Evolutionary conservation across 2,797 vertebrate genomes (phyloP), one percentile per base, ranked within the genome.

Genomic region (Amniataba percoides): DNA sequence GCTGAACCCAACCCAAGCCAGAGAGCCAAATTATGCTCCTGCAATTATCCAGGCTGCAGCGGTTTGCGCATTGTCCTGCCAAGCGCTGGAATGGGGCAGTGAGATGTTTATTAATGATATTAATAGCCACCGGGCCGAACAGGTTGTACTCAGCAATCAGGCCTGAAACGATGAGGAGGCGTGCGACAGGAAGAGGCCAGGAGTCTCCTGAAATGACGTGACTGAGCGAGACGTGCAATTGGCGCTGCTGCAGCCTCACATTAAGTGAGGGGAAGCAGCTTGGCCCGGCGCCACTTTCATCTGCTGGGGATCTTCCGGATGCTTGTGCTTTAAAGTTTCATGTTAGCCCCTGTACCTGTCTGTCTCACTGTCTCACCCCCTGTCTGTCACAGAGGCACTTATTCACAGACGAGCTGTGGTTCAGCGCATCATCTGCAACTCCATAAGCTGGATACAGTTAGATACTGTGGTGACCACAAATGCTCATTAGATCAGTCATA

Each of bases 1-100:
- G 52, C 34, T 39, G 53, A 76, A 82, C 89, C 91, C 87, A 89
- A 77, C 89, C 90, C 92, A 88, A 34, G 16, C 15, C 42, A 53
- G 5, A 2, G 80, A 75, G 60, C 78, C 53, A 75, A 79, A 88
- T 74, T 53, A 64, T 53, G 53, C 23, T 55, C 52, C 23, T 55
- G 49, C 18, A 11, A 7, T 45, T 39, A 66, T 60, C 77, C 43
- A 56, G 19, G 21, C 70, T n/a, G 5, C 49, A 59, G 39, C 45
- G 42, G 49, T 11, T 71, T 19, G 6, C 25, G 42, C 40, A 5
- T 18, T 31, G 21, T 55, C 55, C 65, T 45, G 64, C 61, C 58
- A 64, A 77, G 46, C 45, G 86, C 49, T 58, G 61, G 68, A 82
- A 73, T 63, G 23, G 25, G 8, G 23, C 4, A n/a, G 12, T 39